Evolutionary conservation across 2,113 vertebrate species (phyloP), one percentile per base, ranked within the genome.

Genomic region (Ophiodon elongatus): DNA sequence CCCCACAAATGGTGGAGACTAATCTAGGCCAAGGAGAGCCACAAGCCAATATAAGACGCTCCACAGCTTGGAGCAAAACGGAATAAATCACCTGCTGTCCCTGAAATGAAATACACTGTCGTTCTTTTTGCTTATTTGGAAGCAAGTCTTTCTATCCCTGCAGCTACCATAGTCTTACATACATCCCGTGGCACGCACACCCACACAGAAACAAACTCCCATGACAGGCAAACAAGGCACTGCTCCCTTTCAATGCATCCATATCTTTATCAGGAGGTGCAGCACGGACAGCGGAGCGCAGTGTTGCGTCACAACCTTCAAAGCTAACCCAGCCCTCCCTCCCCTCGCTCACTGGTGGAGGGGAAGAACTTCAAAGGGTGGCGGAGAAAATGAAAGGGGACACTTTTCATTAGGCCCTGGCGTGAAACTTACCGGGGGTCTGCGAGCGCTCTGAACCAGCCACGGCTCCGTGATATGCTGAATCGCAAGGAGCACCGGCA

Each of bases 351-450:
- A 45, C 75, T 69, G 56, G 73, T 89, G 81, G 78, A 83, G 54
- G 81, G 83, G 66, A 50, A 52, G 56, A 79, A 91, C 89, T 90
- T 94, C 91, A 94, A 94, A 93, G 90, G 85, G 65, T 67, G 73
- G 73, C 75, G 66, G 80, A 75, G 85, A 89, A 93, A 92, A 93
- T 90, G 69, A 90, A 88, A 85, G 67, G 57, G 75, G 80, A 86
- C 78, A 85, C 45, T 89, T 93, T 88, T 91, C 84, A 92, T 94
- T 90, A 91, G 82, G 75, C 45, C 15, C 47, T 39, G 72, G 79
- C 45, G 52, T 79, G 88, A 86, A 83, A 91, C 95, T 95, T 92
- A 96, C 95, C 79, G n/a, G 76, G 45, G 80, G 89, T 91, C 88
- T 82, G 79, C 10, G 56, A 93, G 72, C 27, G 27, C 82, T 93